These are phyloP conservation scores for Crotalus viridis DNA, from an alignment of 2,113 vertebrate species.

Conservation along the genomic window DNA sequence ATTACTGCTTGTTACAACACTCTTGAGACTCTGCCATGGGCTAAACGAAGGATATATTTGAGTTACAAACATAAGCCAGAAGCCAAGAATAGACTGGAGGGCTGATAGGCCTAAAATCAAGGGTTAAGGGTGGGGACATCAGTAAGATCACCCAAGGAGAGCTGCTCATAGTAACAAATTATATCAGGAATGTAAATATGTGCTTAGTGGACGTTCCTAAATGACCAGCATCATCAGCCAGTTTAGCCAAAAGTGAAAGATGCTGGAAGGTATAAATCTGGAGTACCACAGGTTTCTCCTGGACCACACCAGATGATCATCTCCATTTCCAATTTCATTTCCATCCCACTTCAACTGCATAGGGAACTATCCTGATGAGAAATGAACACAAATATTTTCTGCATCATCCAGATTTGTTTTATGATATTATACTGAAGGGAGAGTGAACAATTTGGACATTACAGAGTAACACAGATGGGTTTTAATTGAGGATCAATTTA, in stretches of 20 bases:
- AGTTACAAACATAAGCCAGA: not conserved
- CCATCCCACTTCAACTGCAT: not conserved
- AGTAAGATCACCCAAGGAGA: not conserved
- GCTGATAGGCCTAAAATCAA: not conserved
- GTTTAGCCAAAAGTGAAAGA: not conserved
- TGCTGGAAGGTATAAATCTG: not conserved
- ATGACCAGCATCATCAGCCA: not conserved
- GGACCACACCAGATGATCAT: not conserved
- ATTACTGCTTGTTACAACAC: not conserved
- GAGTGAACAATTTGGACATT: slow-evolving; percentile 35
- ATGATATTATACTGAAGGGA: not conserved
- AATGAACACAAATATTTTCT: slow-evolving; percentile 1
- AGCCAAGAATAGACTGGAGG: not conserved
- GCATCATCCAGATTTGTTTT: slow-evolving; percentile 16
- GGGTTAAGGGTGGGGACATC: not conserved
- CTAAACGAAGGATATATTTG: not conserved
- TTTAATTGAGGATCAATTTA: slow-evolving; percentile 34
- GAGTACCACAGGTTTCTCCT: not conserved
- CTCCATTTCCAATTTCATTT: not conserved
- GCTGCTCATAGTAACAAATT: not conserved
- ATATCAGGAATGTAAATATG: not conserved
- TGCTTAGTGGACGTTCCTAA: not conserved
- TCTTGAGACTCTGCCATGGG: not conserved
- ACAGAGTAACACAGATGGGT: slow-evolving; percentile 24
- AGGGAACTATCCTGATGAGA: not conserved